phyloP scores from a whole-genome alignment of 2,888 invertebrate genomes.

The Stomorhina lunata region DNA sequence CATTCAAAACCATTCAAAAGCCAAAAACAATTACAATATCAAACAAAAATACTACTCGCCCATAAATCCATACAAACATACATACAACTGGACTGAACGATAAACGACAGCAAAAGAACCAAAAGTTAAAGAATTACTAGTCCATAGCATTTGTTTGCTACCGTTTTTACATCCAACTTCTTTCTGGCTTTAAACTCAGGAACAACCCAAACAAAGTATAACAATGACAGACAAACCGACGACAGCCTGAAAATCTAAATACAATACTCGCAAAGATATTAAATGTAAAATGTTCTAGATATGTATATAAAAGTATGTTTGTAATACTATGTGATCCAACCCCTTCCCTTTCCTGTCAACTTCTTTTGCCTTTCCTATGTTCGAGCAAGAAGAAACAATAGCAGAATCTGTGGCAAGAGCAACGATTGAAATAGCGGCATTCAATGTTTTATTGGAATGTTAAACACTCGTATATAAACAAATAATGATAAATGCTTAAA shows the following conservation, averaged over 20 bases:
- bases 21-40: conserved; percentile 69
- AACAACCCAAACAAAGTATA: conserved; percentile 19
- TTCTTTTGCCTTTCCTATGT: background rate
- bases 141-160: conserved; percentile 22
- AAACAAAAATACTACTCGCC: conserved; percentile 18
- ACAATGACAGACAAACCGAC: conserved; percentile 69
- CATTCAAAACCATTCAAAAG: conserved; percentile 68
- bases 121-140: conserved; percentile 42
- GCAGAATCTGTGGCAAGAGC: background rate
- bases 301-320: too few relatives aligned
- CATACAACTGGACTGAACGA: conserved; percentile 40
- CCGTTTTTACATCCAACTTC: conserved; percentile 28
- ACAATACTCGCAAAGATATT: conserved; percentile 49
- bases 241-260: conserved; percentile 66
- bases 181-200: too few relatives aligned
- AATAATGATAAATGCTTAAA: conserved; percentile 77
- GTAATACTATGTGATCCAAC: conserved; percentile 3
- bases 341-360: background rate
- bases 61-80: background rate
- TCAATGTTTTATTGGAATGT: conserved; percentile 74
- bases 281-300: conserved; percentile 27
- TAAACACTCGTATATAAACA: conserved; percentile 78
- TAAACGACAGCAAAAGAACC: conserved; percentile 9
- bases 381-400: conserved; percentile 37
- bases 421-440: conserved; percentile 44